Evolutionary conservation across 1,140 invertebrate species (phyloP).

Genomic region (Chelonus insularis): DNA sequence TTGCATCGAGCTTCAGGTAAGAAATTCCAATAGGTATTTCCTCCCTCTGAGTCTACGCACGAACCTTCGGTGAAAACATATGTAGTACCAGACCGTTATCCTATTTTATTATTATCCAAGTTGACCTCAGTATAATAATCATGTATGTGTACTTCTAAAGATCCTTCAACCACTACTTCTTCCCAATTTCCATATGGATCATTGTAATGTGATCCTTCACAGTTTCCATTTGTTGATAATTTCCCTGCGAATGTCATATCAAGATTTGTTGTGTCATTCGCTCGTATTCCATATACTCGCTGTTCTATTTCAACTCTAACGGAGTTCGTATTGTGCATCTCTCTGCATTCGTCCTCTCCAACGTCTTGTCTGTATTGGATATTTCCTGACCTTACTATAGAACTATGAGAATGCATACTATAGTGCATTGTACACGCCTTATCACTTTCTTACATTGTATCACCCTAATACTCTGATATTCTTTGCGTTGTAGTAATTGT

Average conservation of each 20-base stretch:
- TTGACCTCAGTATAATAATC: slow-evolving; percentile 7
- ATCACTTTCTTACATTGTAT: slow-evolving; percentile 33
- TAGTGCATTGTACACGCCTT: slow-evolving; percentile 25
- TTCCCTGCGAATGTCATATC: slow-evolving; percentile 10
- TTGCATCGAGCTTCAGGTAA: not conserved
- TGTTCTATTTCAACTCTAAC: not conserved
- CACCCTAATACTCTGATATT: slow-evolving; percentile 11
- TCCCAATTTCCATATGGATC: slow-evolving; percentile 27
- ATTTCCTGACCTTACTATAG: slow-evolving; percentile 11
- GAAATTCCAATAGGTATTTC: slow-evolving; percentile 31
- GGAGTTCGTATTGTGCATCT: not conserved
- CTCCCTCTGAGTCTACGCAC: slow-evolving; percentile 22
- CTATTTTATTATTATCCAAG: slow-evolving; percentile 13
- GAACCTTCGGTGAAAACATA: slow-evolving; percentile 8
- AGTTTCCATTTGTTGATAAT: not conserved
- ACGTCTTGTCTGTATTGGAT: not conserved
- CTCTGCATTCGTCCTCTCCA: not conserved
- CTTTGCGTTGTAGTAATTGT: slow-evolving; percentile 31
- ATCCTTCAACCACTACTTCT: slow-evolving; percentile 18
- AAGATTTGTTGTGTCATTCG: slow-evolving; percentile 12
- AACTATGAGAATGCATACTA: slow-evolving; percentile 33
- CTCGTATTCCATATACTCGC: not conserved
- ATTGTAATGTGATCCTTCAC: slow-evolving; percentile 9
- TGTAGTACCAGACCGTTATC: slow-evolving; percentile 10
- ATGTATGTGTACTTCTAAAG: not conserved